Conservation (phyloP, 2,113 vertebrate species). For the Cebidichthys violaceus region DNA sequence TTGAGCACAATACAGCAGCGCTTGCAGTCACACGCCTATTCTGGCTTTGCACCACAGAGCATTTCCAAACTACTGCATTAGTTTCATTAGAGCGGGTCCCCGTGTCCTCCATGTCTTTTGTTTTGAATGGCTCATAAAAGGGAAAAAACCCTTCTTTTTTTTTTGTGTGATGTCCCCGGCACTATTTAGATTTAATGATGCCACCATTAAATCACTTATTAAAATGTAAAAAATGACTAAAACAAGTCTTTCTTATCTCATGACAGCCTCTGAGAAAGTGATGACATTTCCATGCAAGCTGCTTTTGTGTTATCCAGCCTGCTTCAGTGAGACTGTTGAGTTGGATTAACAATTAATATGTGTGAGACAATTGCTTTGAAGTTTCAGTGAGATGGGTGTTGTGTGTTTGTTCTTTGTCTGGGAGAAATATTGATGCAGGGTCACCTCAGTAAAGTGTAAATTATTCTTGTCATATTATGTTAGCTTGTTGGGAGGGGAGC, state of each 20-base stretch:
- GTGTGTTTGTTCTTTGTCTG: constrained; percentile 8
- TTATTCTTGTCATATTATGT: constrained; percentile 15
- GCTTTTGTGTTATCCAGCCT: neutral
- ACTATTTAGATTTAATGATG: constrained; percentile 46
- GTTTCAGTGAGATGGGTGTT: neutral
- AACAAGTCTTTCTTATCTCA: constrained; percentile 19
- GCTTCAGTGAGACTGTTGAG: neutral
- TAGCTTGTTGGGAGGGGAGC: neutral
- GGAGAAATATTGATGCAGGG: neutral
- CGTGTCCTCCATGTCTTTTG: constrained; percentile 30
- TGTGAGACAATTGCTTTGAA: constrained; percentile 19
- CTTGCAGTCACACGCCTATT: neutral
- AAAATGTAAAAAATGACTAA: constrained; percentile 36
- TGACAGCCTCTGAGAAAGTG: constrained; percentile 23
- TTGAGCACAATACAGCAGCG: neutral
- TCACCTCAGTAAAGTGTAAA: constrained; percentile 15
- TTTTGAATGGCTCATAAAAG: constrained; percentile 35
- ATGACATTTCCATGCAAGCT: constrained; percentile 44
- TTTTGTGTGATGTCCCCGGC: constrained; percentile 16
- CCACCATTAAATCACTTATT: constrained; percentile 44
- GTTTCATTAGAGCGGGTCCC: constrained; percentile 30
- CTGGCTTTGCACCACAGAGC: neutral
- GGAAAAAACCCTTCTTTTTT: neutral
- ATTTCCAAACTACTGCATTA: constrained; percentile 39
- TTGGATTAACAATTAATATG: constrained; percentile 22